Evolutionary conservation across 1,140 invertebrate genomes (phyloP), one percentile per base, ranked within the genome.

Genomic region (Aphelenchoides fujianensis): DNA sequence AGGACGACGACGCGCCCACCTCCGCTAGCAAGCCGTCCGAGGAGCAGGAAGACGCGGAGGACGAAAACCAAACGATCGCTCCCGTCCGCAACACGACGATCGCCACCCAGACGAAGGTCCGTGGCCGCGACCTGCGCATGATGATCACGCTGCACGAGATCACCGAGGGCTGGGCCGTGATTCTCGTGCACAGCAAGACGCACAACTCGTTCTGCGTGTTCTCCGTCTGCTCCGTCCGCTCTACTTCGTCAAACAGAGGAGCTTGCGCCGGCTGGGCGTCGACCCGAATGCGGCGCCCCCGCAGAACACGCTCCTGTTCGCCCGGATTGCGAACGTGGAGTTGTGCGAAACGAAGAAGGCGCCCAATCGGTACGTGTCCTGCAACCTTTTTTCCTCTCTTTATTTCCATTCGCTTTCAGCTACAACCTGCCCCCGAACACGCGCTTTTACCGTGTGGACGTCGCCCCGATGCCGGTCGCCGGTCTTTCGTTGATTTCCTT

Each of bases 351-450:
- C 74, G 1, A 61, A 54, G 41, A 78, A 78, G 48, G 52, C 32
- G 9, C 27, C 31, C 59, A 78, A 78, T 72, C 59, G 76, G 78
- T 77, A 28, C n/a, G n/a, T n/a, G n/a, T n/a, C n/a, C n/a, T n/a
- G n/a, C n/a, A n/a, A n/a, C n/a, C n/a, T n/a, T n/a, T n/a, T n/a
- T n/a, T n/a, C n/a, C n/a, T n/a, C n/a, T n/a, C n/a, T n/a, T n/a
- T n/a, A n/a, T n/a, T n/a, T n/a, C n/a, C n/a, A n/a, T n/a, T n/a
- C n/a, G n/a, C 31, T 69, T 77, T 72, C 27, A 77, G 76, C 9
- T 78, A 78, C 55, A 78, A 78, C 62, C 35, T 78, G 32, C 78
- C 77, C 30, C 28, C 70, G 30, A 63, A 70, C 35, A 81, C 76
- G 16, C 74, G 79, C 3, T 78, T 78, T 19, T 78, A 81, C 59